Conservation (phyloP, 2,113 vertebrate genomes). For the Poicephalus meyeri region DNA sequence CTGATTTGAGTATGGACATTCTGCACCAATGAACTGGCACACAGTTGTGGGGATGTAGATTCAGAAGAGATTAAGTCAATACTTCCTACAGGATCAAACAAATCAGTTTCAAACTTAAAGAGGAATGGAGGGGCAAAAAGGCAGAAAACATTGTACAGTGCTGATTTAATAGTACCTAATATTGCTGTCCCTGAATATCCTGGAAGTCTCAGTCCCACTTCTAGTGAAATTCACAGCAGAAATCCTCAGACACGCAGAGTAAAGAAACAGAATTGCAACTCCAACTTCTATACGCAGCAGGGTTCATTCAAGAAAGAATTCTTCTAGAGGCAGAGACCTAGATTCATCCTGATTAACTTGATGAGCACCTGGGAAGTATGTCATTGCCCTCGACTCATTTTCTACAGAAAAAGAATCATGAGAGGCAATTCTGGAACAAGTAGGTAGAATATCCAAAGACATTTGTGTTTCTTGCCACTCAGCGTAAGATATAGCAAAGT, state of each 20-base stretch:
- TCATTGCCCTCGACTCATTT: not conserved
- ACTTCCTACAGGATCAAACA: conserved; percentile 10
- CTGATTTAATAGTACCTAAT: not conserved
- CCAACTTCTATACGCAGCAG: not conserved
- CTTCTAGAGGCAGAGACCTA: not conserved
- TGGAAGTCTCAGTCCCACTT: not conserved
- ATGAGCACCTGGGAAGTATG: not conserved
- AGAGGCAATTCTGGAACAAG: not conserved
- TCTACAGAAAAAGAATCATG: not conserved
- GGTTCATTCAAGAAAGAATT: not conserved
- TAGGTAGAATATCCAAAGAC: not conserved
- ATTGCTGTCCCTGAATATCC: not conserved
- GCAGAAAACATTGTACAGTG: not conserved
- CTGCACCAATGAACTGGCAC: not conserved
- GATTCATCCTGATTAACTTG: not conserved
- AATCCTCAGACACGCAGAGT: not conserved
- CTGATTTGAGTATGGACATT: not conserved
- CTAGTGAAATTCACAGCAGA: not conserved
- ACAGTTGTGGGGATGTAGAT: not conserved
- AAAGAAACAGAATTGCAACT: not conserved
- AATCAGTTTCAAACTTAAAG: not conserved
- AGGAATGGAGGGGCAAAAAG: not conserved
- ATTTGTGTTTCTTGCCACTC: not conserved
- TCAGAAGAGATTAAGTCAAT: conserved; percentile 39
- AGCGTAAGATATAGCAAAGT: not conserved